Evolutionary conservation across 2,113 vertebrate genomes (phyloP).

Genomic region (Malurus alboscapulatus): DNA sequence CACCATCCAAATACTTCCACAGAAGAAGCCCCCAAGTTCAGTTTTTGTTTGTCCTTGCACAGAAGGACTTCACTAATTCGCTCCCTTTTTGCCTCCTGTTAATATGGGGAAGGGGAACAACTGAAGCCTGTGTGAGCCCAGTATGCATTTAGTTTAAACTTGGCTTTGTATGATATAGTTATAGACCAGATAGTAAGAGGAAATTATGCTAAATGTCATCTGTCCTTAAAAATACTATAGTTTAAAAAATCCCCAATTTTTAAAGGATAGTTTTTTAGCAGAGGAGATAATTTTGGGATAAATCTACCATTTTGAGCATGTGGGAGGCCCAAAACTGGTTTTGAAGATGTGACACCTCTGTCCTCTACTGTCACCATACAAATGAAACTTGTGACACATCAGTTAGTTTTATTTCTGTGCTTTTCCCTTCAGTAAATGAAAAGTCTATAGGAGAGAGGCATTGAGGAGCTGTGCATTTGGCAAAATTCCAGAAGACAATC

Average conservation of each 20-base stretch:
- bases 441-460: not conserved
- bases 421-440: not conserved
- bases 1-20: not conserved
- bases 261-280: not conserved
- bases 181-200: not conserved
- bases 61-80: not conserved
- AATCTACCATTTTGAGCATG: not conserved
- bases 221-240: not conserved
- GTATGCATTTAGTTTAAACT: not conserved
- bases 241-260: rapidly evolving
- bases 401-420: not conserved
- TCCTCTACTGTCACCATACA: not conserved
- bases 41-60: not conserved
- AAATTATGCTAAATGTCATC: not conserved
- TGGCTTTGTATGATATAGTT: not conserved
- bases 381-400: not conserved
- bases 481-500: not conserved
- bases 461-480: not conserved
- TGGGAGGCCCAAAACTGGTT: not conserved
- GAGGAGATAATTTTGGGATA: not conserved
- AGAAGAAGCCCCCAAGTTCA: not conserved
- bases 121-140: not conserved
- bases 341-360: not conserved
- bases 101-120: not conserved
- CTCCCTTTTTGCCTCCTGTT: rapidly evolving